Conservation (phyloP, 2,797 vertebrate genomes). For the Alcedo quadribrachys region DNA sequence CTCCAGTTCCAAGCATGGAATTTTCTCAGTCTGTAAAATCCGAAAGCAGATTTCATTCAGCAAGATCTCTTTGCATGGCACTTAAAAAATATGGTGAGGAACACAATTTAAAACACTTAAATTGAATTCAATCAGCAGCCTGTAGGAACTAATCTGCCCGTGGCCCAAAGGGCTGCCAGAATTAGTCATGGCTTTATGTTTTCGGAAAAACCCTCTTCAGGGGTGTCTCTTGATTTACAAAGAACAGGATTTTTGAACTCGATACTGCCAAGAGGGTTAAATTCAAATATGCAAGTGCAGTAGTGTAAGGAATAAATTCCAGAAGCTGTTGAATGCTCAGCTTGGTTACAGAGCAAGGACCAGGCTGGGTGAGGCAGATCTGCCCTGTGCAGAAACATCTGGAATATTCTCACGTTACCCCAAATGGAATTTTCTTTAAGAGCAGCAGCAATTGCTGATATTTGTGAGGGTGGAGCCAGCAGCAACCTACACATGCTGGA, state of each 20-base stretch:
- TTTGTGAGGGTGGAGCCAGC: constrained; percentile 10
- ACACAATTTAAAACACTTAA: not conserved
- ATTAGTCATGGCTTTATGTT: constrained; percentile 14
- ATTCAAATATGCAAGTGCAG: constrained; percentile 42
- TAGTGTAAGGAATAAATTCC: constrained; percentile 60
- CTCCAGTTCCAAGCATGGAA: not conserved
- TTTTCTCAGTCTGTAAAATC: constrained; percentile 42
- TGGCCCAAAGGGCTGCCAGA: constrained; percentile 10
- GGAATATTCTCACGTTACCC: constrained; percentile 67
- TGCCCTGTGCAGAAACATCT: constrained; percentile 56
- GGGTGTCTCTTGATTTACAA: not conserved
- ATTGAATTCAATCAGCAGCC: constrained; percentile 19
- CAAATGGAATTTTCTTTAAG: constrained; percentile 54
- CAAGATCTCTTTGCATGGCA: not conserved
- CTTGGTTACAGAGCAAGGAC: not conserved
- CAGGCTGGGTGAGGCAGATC: constrained; percentile 37
- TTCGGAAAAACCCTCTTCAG: not conserved
- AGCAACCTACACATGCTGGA: constrained; percentile 14
- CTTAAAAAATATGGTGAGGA: not conserved
- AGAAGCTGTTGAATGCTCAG: constrained; percentile 41
- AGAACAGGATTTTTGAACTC: not conserved
- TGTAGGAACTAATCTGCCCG: not conserved
- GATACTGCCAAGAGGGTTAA: constrained; percentile 32
- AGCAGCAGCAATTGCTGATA: constrained; percentile 35
- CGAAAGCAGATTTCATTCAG: constrained; percentile 1